Percentiles rank a stretch among this genome's conserved stretches.
phyloP scores from a whole-genome alignment of 2,113 vertebrate genomes.

The Microcebus tavaratra region DNA sequence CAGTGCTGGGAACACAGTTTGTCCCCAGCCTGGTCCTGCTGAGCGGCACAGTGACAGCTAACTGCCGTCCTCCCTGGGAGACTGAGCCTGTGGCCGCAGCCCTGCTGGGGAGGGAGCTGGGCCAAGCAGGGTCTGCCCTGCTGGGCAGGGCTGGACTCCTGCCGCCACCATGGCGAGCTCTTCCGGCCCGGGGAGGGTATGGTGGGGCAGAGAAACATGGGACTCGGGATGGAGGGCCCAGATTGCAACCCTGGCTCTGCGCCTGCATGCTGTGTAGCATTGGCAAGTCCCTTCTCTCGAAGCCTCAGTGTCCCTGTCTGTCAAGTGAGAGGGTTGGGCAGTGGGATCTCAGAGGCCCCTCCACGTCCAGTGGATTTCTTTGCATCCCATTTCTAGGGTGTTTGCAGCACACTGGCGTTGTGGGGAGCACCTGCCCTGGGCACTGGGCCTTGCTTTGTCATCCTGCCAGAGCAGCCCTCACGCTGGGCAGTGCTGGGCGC shows the following conservation, averaged over 20 bases:
- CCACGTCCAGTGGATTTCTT: not conserved
- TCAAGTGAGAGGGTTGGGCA: not conserved
- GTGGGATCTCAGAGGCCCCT: not conserved
- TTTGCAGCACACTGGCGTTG: not conserved
- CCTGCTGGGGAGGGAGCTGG: not conserved
- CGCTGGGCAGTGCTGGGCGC: not conserved
- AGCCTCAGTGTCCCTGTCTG: not conserved
- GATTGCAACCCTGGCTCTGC: not conserved
- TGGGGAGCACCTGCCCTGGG: not conserved
- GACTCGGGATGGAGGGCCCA: not conserved
- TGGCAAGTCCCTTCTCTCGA: not conserved
- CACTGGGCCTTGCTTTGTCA: not conserved
- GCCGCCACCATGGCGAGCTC: not conserved
- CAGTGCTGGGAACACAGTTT: not conserved
- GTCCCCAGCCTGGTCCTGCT: conserved; percentile 20
- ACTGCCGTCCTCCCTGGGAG: conserved; percentile 48
- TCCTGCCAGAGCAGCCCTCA: not conserved
- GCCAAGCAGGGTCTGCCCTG: not conserved
- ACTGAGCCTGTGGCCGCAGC: not conserved
- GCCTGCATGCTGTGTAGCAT: not conserved
- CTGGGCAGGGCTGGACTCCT: not conserved
- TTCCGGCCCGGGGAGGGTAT: not conserved
- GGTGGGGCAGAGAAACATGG: not conserved
- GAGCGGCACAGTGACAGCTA: conserved; percentile 66
- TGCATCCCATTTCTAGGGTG: not conserved